Base-by-base conservation (phyloP, 1,140 invertebrate genomes). In the Eulimnadia texana region DNA sequence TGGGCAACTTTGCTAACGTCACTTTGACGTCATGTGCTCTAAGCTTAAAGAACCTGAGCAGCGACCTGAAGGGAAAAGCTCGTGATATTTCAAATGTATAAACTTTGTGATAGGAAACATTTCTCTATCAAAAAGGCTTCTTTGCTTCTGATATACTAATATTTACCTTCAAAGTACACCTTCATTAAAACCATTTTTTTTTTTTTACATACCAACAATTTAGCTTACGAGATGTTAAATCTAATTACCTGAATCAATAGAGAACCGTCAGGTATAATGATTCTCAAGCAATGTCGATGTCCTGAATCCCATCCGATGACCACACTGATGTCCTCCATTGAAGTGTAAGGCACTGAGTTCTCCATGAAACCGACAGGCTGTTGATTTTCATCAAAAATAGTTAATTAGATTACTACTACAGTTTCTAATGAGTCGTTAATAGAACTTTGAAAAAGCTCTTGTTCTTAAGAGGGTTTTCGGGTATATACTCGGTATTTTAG, bases 281-380 rank as follows among this genome's bases (percentile, higher is more conserved):
- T 83, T 65, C 86, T 77, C 58, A 90, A 78, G 72, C 86, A 89
- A 71, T 85, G 89, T 71, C 86, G 86, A 66, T 87, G 82, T 13
- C 83, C 84, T 1, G 82, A 80, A 68, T 89, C 86, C 85, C 86
- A 90, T 61, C 85, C 77, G 2, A 83, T 80, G 1, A 88, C 84
- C 54, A 84, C 80, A 69, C 86, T 87, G 1, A 88, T 81, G 68
- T 90, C 85, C 66, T 86, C 82, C 76, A 90, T 86, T 65, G 77
- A 80, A 65, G 80, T 83, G 70, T 89, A 90, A 1, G 81, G 78
- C 60, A 89, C 76, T n/a, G 82, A 77, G 9, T 77, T 73, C 66
- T 85, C 84, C 70, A 89, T 74, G 65, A 85, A 83, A 54, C 86
- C 86, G 47, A 77, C 79, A 0, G 84, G 79, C 86, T 89, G 76